Percentiles rank a stretch among this genome's conserved stretches.
Evolutionary conservation across 2,113 vertebrate species (phyloP).

Genomic region (Maccullochella peelii): DNA sequence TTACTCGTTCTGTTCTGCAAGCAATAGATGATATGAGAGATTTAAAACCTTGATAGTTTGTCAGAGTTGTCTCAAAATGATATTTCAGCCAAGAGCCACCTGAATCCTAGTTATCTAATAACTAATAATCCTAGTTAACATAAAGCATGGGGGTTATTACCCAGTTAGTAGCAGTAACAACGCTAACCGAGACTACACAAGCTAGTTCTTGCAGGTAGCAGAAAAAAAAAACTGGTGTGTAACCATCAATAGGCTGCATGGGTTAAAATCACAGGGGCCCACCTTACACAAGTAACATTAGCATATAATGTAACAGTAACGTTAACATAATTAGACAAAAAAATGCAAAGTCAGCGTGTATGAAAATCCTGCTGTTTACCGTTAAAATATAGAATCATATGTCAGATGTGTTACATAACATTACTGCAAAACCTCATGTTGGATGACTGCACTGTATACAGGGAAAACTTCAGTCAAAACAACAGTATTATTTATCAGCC

Average conservation of each 20-base stretch:
- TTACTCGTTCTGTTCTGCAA: conserved; percentile 29
- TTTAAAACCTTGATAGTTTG: conserved; percentile 6
- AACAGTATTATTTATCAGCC: background rate
- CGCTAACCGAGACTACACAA: background rate
- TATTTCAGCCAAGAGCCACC: background rate
- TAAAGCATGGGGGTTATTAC: background rate
- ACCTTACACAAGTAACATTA: background rate
- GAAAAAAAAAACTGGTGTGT: no score
- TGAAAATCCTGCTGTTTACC: background rate
- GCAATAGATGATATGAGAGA: conserved; percentile 25
- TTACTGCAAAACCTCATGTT: background rate
- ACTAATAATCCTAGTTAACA: no score
- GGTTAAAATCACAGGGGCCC: background rate
- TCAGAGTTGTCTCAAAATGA: background rate
- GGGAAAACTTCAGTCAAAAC: background rate
- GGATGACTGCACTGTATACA: background rate
- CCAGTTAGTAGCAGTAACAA: background rate
- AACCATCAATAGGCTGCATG: background rate
- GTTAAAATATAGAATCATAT: background rate
- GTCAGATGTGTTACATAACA: background rate
- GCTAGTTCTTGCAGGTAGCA: no score
- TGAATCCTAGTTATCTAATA: background rate
- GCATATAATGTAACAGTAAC: no score
- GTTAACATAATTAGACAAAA: no score
- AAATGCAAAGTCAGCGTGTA: background rate